A percentile compares a stretch with the other conserved stretches of the same genome.
phyloP scores from a whole-genome alignment of 2,888 invertebrate species.

The Lepeophtheirus nordmannii region DNA sequence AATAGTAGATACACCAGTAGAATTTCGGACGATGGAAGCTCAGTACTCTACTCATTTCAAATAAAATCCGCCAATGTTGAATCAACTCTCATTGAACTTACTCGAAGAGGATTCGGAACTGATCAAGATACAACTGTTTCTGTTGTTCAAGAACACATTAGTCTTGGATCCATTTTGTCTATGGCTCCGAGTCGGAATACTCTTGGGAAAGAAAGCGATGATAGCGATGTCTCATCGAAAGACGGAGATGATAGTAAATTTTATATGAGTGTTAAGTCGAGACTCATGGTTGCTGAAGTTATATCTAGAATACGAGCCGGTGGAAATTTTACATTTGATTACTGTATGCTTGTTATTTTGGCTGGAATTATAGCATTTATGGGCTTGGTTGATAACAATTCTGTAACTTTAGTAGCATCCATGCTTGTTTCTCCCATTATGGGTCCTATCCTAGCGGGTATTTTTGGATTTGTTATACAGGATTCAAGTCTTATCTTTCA shows the following conservation, averaged over 20 bases:
- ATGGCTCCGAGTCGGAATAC: background rate
- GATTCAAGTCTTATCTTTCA: slow-evolving; percentile 47
- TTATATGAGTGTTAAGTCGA: slow-evolving; percentile 39
- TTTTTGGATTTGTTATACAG: slow-evolving; percentile 53
- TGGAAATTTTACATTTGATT: slow-evolving; percentile 59
- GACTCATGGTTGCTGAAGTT: slow-evolving; percentile 54
- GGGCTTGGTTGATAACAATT: slow-evolving; percentile 56
- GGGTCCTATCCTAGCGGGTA: slow-evolving; percentile 62
- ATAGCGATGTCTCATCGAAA: background rate
- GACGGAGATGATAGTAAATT: background rate
- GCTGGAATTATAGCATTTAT: slow-evolving; percentile 58
- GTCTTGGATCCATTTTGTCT: background rate
- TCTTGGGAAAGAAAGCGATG: background rate
- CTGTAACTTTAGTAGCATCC: slow-evolving; percentile 56
- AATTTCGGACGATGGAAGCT: background rate
- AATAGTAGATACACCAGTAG: background rate
- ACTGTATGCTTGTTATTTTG: slow-evolving; percentile 50
- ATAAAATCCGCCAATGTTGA: background rate
- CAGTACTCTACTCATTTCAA: slow-evolving; percentile 3
- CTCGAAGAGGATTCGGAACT: background rate
- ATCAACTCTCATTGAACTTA: background rate
- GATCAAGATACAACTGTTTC: background rate
- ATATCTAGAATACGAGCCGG: slow-evolving; percentile 51
- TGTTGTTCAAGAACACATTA: background rate
- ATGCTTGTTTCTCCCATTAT: slow-evolving; percentile 66